Evolutionary conservation across 2,888 invertebrate species (phyloP).

Genomic region (Tetheella fluctuosa): DNA sequence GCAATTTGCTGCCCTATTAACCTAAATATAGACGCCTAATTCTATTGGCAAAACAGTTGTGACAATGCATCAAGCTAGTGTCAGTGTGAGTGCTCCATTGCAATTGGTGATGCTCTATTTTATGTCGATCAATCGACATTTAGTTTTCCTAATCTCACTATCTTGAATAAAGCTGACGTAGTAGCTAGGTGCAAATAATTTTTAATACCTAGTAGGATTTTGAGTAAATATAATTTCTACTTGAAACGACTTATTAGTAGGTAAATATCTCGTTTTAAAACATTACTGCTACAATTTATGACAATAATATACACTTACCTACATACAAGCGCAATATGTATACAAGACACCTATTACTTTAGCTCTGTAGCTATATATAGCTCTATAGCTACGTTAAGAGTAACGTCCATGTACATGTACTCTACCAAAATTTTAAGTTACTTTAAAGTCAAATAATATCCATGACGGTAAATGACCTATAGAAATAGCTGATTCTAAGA

Average conservation of each 20-base stretch:
- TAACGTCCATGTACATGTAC: background rate
- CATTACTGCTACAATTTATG: no score
- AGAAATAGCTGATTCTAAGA: no score
- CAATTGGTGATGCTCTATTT: background rate
- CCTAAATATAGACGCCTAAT: constrained; percentile 39
- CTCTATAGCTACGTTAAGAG: no score
- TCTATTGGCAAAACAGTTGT: constrained; percentile 42
- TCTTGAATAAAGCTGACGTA: background rate
- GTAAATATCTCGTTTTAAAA: background rate
- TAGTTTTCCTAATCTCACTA: background rate
- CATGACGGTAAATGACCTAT: background rate
- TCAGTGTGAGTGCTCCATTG: background rate
- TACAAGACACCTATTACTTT: no score
- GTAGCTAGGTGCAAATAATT: background rate
- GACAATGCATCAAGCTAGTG: constrained; percentile 32
- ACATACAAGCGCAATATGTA: no score
- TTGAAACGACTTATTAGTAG: background rate
- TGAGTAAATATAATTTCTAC: no score
- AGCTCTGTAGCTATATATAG: no score
- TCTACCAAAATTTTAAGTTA: background rate
- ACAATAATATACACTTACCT: no score
- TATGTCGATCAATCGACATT: background rate
- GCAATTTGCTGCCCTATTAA: constrained; percentile 31
- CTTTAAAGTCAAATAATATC: background rate
- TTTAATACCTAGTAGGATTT: no score